These are phyloP conservation scores for Dexiosoma caninum DNA, from an alignment of 2,888 invertebrate species.

Conservation along the genomic window DNA sequence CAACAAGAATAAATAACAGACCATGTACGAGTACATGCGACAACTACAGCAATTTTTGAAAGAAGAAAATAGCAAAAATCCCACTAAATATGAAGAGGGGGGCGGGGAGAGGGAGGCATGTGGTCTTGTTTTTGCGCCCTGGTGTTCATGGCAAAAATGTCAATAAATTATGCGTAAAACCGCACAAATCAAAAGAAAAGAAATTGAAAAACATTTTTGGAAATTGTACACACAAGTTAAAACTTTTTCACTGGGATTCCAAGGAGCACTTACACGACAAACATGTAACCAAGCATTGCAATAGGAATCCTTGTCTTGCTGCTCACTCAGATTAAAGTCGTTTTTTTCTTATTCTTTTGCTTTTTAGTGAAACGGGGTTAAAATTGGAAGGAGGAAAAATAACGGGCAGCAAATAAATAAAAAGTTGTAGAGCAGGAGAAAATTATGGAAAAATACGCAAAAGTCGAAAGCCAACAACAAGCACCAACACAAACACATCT, in stretches of 20 bases:
- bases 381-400: neutral
- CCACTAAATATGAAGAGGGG: neutral
- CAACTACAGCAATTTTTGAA: conserved; percentile 13
- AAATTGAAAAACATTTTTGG: conserved; percentile 66
- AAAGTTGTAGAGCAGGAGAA: conserved; percentile 46
- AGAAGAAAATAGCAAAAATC: conserved; percentile 15
- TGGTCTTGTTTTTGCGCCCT: conserved; percentile 42
- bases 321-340: conserved; percentile 20
- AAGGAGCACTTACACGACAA: conserved; percentile 5
- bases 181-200: conserved; percentile 67
- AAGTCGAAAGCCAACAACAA: conserved; percentile 59
- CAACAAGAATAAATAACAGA: conserved; percentile 42
- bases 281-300: neutral
- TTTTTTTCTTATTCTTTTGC: no score
- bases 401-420: conserved; percentile 54
- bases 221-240: conserved; percentile 46
- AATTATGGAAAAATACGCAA: conserved; percentile 65
- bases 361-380: neutral
- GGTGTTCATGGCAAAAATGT: conserved; percentile 62
- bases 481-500: conserved; percentile 44
- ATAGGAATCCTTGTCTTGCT: conserved; percentile 30
- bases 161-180: conserved; percentile 68
- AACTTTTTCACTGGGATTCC: conserved; percentile 33
- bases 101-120: neutral
- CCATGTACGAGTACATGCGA: neutral